Percentiles rank a stretch among this genome's conserved stretches.
Conservation (phyloP, 2,797 vertebrate species). For the Epinephelus awoara region DNA sequence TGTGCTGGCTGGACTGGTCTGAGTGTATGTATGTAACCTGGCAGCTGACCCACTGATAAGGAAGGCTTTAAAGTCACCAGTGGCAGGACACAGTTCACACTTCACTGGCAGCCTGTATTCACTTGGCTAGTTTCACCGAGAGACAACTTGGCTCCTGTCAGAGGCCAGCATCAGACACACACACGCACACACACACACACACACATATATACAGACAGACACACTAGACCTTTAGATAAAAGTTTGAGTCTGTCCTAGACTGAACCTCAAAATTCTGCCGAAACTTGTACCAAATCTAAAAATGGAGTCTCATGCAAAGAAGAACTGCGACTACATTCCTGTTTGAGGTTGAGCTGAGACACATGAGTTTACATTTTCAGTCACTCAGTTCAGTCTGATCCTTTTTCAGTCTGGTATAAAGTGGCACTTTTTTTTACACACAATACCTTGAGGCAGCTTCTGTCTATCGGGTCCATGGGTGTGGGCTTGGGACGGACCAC, state of each 20-base stretch:
- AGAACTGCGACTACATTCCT: neutral
- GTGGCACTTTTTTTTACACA: neutral
- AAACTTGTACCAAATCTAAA: neutral
- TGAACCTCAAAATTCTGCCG: neutral
- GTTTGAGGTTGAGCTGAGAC: neutral
- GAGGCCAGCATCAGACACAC: conserved; percentile 16
- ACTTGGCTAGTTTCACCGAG: conserved; percentile 57
- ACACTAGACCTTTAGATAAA: conserved; percentile 18
- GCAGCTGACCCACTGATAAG: conserved; percentile 56
- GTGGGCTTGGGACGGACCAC: conserved; percentile 90
- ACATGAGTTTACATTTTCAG: neutral
- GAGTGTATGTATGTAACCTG: conserved; percentile 32
- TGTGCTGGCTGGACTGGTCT: conserved; percentile 5
- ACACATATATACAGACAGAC: neutral
- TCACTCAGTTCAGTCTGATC: neutral
- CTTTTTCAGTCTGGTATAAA: neutral
- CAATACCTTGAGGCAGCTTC: conserved; percentile 93
- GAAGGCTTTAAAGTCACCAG: conserved; percentile 46
- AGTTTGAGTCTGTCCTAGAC: conserved; percentile 19
- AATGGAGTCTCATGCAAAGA: neutral
- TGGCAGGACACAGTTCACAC: conserved; percentile 64
- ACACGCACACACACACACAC: neutral
- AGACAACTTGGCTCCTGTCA: conserved; percentile 52
- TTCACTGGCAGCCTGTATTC: conserved; percentile 49
- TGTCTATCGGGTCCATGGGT: conserved; percentile 94